Base-by-base conservation (phyloP, 2,113 vertebrate species). In the Microtus ochrogaster region DNA sequence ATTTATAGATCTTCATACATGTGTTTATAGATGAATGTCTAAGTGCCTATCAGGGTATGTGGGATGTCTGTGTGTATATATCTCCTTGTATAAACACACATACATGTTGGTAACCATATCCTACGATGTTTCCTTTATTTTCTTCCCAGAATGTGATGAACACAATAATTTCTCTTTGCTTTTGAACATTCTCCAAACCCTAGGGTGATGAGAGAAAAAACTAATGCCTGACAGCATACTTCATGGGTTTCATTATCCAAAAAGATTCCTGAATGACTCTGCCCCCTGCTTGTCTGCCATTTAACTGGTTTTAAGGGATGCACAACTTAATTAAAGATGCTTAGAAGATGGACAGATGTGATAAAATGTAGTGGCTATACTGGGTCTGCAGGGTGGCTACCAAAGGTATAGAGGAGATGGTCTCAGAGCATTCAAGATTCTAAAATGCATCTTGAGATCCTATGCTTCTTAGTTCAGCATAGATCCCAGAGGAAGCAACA, bases 281-380 rank as follows among this genome's bases (percentile, higher is more conserved):
- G 10, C 17, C 61, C 19, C 28, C 83, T 24, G 26, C 39, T 28
- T 28, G 19, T 28, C 36, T 58, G 17, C 2, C 41, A 19, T 78
- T 7, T 26, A 36, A 36, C n/a, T 55, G 17, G 52, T 22, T 78
- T 49, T 41, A 55, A 78, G 73, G 12, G 24, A 36, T 26, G 21
- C 12, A 11, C 0, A 1, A 21, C n/a, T 7, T 7, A 22, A 9
- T 16, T 47, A 52, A 24, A 49, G 17, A 2, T 19, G 1, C 1
- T 5, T 66, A 24, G 12, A 11, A 3, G 0, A 0, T 3, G 41
- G 21, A 26, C 0, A 17, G 10, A 10, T 36, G n/a, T 44, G 9
- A 5, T 16, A 10, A 21, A 44, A n/a, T n/a, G 58, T 17, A 13
- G 1, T 6, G 2, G 36, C 14, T 28, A 9, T 36, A 3, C 30